Base-by-base conservation (phyloP, 2,797 vertebrate genomes). In the Brachyalestes nurse region DNA sequence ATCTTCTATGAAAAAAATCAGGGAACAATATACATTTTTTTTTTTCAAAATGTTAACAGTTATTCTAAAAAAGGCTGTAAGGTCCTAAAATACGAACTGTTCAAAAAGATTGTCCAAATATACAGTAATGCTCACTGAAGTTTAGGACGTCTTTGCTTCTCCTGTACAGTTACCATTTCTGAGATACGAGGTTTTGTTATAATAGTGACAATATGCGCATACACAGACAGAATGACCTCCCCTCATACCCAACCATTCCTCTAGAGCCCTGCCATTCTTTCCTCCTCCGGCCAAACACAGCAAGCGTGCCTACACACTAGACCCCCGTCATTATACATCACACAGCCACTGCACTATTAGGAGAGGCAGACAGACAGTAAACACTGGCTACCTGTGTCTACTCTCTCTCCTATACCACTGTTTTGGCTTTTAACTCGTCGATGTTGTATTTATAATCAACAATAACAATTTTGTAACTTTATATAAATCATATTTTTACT, bases 351-450 rank as follows among this genome's bases (percentile, higher is more conserved):
- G 25, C 38, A 23, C 57, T n/a, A 64, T 51, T 57, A 76, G 55
- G 40, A 13, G 10, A 38, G 61, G 6, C 23, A 82, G 69, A 70
- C 75, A 58, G 78, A 83, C 5, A 58, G 51, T 40, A 78, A 83
- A 82, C 81, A 78, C 53, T 42, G 65, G 53, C 51, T 78, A 13
- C 72, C 75, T 8, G 28, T 21, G 17, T 17, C 25, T 57, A 28
- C 38, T 28, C 17, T 70, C 75, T 10, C 64, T 60, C 55, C 45
- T 47, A 40, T 14, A 49, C 13, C 13, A 8, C 58, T 17, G 51
- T 12, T 38, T 5, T 38, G 28, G 16, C 25, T 64, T 38, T 64
- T 34, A 28, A 28, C 21, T 23, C 6, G 8, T 23, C 21, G 19
- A 21, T 2, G 17, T 55, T 16, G 4, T 9, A 25, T 7, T 61